phyloP scores from a whole-genome alignment of 2,113 vertebrate species.

The Ahaetulla prasina region DNA sequence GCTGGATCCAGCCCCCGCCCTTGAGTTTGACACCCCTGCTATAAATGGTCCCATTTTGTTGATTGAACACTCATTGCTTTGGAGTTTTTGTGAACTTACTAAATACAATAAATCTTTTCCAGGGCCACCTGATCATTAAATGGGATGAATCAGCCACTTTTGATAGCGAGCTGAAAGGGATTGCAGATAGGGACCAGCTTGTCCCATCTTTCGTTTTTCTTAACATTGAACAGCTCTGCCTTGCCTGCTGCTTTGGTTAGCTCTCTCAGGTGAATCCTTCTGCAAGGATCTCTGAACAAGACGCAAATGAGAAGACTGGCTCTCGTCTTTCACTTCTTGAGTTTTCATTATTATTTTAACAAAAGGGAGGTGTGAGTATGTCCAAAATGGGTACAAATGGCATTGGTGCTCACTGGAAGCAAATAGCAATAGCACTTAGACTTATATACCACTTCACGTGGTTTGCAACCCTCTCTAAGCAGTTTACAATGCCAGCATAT shows the following conservation, averaged over 20 bases:
- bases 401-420: neutral
- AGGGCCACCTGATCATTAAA: neutral
- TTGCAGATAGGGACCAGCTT: neutral
- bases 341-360: neutral
- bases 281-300: neutral
- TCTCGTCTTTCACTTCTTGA: neutral
- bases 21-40: too few relatives aligned
- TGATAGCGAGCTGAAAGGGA: neutral
- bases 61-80: neutral
- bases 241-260: neutral
- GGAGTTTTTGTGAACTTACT: neutral
- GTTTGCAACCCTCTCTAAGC: too few relatives aligned
- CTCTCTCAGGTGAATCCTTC: neutral
- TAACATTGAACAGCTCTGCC: neutral
- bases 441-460: too few relatives aligned
- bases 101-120: neutral
- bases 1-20: too few relatives aligned
- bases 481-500: too few relatives aligned
- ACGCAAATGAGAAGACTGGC: neutral
- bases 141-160: neutral
- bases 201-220: neutral
- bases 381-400: neutral
- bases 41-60: neutral
- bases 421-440: too few relatives aligned
- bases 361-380: neutral